phyloP scores from a whole-genome alignment of 2,797 vertebrate genomes.

The Sciurus carolinensis region DNA sequence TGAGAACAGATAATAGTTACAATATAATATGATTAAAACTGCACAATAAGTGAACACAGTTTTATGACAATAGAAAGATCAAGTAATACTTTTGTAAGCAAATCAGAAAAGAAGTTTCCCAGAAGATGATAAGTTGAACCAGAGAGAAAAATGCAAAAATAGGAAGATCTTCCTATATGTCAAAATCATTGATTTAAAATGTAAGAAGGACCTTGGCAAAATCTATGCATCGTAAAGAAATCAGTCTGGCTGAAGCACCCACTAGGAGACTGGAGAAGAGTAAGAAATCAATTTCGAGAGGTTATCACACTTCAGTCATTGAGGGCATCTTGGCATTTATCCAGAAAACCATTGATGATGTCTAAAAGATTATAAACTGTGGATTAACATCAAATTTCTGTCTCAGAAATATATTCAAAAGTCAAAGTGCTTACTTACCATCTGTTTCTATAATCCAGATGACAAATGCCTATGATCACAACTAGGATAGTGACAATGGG shows the following conservation, averaged over 20 bases:
- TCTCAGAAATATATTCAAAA: slow-evolving; percentile 11
- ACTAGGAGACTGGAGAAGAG: not conserved
- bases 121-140: not conserved
- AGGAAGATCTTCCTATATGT: not conserved
- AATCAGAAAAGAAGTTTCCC: not conserved
- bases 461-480: not conserved
- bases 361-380: not conserved
- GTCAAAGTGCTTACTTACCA: not conserved
- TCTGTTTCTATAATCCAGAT: not conserved
- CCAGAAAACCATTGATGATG: not conserved
- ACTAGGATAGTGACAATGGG: not conserved
- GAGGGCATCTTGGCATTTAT: not conserved
- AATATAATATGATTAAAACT: not conserved
- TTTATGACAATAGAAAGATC: not conserved
- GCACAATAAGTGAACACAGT: not conserved
- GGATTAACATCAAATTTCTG: not conserved
- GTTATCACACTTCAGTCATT: not conserved
- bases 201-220: not conserved
- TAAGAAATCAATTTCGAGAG: not conserved
- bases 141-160: slow-evolving; percentile 14
- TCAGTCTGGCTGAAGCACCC: not conserved
- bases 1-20: not conserved
- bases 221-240: not conserved
- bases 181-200: slow-evolving; percentile 12
- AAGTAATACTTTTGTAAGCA: not conserved